Percentiles rank a stretch among this genome's conserved stretches.
Evolutionary conservation across 2,113 vertebrate genomes (phyloP).

Genomic region (Ctenomys sociabilis): DNA sequence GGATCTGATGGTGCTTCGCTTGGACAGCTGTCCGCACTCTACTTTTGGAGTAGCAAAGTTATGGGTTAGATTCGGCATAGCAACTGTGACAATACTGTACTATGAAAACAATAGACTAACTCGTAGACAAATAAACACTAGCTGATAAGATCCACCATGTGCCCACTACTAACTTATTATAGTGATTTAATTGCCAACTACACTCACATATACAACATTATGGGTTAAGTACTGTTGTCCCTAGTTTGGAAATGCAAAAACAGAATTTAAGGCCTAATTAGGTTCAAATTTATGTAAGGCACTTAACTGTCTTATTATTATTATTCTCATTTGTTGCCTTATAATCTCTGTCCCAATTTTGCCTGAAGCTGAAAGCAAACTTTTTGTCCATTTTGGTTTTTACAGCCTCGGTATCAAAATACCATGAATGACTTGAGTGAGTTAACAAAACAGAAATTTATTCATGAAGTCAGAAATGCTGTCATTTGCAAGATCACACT

Average conservation of each 20-base stretch:
- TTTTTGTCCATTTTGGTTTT: not conserved
- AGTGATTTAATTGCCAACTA: not conserved
- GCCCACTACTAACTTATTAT: not conserved
- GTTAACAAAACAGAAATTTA: not conserved
- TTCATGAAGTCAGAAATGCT: not conserved
- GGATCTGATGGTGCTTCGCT: not conserved
- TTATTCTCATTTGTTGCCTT: not conserved
- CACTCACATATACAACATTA: not conserved
- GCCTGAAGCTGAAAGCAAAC: not conserved
- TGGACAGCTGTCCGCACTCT: not conserved
- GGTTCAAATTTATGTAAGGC: not conserved
- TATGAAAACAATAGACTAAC: not conserved
- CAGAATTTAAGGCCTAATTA: not conserved
- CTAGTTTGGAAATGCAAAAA: not conserved
- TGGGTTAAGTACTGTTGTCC: not conserved
- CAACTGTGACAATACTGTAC: not conserved
- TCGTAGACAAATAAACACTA: not conserved
- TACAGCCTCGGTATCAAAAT: not conserved
- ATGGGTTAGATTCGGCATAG: not conserved
- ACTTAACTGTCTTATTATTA: not conserved
- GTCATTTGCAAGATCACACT: fast-evolving
- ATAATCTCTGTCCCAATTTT: not conserved
- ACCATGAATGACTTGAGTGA: not conserved
- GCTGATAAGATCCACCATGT: not conserved
- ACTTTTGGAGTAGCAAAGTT: not conserved